Evolutionary conservation across 30 jellyfish, hydroid and myxozoan genomes (phyloP).

Genomic region (Clytia hemisphaerica): DNA sequence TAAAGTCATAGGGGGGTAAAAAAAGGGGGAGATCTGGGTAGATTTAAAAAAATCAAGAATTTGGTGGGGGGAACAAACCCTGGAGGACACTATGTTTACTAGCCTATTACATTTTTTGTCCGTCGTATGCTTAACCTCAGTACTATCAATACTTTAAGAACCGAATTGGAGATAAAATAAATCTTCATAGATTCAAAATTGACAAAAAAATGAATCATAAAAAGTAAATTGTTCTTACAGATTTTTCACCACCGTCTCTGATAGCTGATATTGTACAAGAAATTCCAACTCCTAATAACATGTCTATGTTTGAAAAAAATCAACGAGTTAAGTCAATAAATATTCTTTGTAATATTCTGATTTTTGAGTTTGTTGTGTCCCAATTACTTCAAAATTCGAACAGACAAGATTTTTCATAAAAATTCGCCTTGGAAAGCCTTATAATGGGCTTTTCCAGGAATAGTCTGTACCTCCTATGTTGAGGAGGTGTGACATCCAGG

Average conservation of each 20-base stretch:
- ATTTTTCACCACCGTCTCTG: conserved; percentile 43
- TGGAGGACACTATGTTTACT: too few relatives aligned
- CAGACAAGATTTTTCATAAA: too few relatives aligned
- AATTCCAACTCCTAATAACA: conserved; percentile 91
- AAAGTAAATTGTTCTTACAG: conserved; percentile 20
- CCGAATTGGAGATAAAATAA: neutral
- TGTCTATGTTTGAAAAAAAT: conserved; percentile 19
- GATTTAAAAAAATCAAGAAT: too few relatives aligned
- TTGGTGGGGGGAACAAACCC: too few relatives aligned
- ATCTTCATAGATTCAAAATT: neutral
- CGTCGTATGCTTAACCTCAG: neutral
- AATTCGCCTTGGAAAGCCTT: too few relatives aligned
- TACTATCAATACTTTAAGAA: neutral
- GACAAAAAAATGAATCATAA: neutral
- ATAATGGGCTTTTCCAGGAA: too few relatives aligned
- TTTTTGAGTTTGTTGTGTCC: too few relatives aligned
- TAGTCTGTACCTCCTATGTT: too few relatives aligned
- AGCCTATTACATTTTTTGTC: too few relatives aligned
- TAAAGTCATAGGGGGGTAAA: neutral
- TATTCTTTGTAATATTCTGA: too few relatives aligned
- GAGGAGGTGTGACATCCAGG: too few relatives aligned
- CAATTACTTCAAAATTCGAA: too few relatives aligned
- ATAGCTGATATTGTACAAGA: conserved; percentile 82
- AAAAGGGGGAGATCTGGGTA: neutral
- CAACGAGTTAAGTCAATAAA: neutral